Conservation (phyloP, 1,140 invertebrate genomes). For the Tetranychus cinnabarinus region DNA sequence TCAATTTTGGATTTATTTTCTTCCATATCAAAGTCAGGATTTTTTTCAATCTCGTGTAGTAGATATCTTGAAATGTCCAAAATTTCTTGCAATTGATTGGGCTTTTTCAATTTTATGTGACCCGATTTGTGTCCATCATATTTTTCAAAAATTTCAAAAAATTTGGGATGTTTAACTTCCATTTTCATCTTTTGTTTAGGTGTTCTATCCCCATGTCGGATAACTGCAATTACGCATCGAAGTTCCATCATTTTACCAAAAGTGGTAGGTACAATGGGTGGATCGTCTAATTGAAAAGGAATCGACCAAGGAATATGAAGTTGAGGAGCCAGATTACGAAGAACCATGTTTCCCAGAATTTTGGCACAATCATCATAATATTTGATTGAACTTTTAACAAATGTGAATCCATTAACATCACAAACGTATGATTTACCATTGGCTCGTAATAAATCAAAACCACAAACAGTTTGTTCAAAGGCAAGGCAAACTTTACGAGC, state of each 20-base stretch:
- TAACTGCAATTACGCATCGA: slow-evolving; percentile 89
- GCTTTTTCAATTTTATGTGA: slow-evolving; percentile 90
- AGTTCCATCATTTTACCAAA: slow-evolving; percentile 99
- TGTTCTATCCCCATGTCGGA: slow-evolving; percentile 90
- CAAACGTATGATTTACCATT: slow-evolving; percentile 97
- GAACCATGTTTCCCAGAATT: slow-evolving; percentile 81
- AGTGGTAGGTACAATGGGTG: slow-evolving; percentile 93
- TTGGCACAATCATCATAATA: slow-evolving; percentile 99
- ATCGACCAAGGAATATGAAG: slow-evolving; percentile 89
- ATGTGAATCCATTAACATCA: slow-evolving; percentile 99
- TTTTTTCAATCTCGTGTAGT: slow-evolving; percentile 56
- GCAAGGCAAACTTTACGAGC: slow-evolving; percentile 65
- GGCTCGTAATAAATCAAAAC: slow-evolving; percentile 90
- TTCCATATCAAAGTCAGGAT: slow-evolving; percentile 72
- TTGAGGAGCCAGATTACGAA: slow-evolving; percentile 73
- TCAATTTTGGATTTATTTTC: slow-evolving; percentile 89
- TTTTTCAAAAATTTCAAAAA: slow-evolving; percentile 95
- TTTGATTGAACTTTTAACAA: slow-evolving; percentile 98
- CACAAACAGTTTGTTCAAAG: slow-evolving; percentile 77
- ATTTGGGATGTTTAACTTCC: slow-evolving; percentile 95
- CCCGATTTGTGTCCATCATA: slow-evolving; percentile 80
- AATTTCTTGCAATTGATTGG: slow-evolving; percentile 91
- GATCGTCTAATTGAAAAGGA: slow-evolving; percentile 89
- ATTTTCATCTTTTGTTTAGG: slow-evolving; percentile 99
- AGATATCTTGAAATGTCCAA: slow-evolving; percentile 75